phyloP scores from a whole-genome alignment of 2,113 vertebrate species.

The Turdus rufiventris region DNA sequence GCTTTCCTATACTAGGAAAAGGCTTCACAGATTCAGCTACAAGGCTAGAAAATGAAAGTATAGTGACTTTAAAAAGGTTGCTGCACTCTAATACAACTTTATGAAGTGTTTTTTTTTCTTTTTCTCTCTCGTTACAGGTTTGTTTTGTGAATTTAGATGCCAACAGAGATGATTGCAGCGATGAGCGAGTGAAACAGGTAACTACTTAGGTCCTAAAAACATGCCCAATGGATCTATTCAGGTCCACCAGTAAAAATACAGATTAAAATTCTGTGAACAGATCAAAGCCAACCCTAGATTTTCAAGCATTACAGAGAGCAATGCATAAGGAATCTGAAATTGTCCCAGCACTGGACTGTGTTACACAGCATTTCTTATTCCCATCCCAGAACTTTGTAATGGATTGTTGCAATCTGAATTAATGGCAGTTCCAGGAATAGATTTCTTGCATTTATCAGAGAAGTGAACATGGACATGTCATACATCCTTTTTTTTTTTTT shows the following conservation, averaged over 20 bases:
- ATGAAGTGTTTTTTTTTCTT: neutral
- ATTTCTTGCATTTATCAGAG: neutral
- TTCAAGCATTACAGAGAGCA: neutral
- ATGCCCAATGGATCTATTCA: neutral
- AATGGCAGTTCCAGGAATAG: neutral
- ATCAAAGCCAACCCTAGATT: neutral
- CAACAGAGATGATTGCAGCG: constrained; percentile 69
- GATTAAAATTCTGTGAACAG: neutral
- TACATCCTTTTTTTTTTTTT: neutral
- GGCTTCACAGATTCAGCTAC: neutral
- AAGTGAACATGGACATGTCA: neutral
- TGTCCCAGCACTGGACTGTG: neutral
- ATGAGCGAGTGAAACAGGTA: constrained; percentile 80
- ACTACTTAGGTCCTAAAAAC: neutral
- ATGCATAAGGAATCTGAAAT: neutral
- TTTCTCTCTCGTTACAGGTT: constrained; percentile 74
- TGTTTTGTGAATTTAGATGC: constrained; percentile 92
- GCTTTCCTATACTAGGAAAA: neutral
- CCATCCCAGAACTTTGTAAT: neutral
- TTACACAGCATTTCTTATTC: neutral
- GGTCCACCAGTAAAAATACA: neutral
- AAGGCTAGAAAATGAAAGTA: neutral
- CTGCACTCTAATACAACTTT: neutral
- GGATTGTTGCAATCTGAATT: neutral
- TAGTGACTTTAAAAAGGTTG: neutral